A percentile compares a stretch with the other conserved stretches of the same genome.
Evolutionary conservation across 64 coral and sea anemone species (phyloP).

Genomic region (Stichodactyla helianthus): DNA sequence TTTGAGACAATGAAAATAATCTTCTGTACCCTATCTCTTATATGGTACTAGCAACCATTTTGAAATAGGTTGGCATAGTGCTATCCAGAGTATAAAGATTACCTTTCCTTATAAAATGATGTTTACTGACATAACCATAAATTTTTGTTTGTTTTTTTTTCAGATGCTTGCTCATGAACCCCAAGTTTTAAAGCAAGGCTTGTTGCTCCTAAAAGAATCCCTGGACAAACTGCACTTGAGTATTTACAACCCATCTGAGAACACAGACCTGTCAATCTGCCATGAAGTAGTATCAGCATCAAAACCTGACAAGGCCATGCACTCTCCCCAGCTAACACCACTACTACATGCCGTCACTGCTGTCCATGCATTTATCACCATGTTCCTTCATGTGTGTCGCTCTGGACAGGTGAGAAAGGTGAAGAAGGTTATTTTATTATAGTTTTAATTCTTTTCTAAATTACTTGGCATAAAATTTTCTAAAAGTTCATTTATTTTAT

Average conservation of each 20-base stretch:
- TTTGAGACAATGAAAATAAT: too few relatives aligned
- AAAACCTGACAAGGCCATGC: conserved; percentile 68
- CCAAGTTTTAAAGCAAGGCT: conserved; percentile 81
- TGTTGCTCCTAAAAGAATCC: conserved; percentile 53
- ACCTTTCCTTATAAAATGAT: too few relatives aligned
- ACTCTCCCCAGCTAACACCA: conserved; percentile 79
- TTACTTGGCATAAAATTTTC: too few relatives aligned
- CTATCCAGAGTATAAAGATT: too few relatives aligned
- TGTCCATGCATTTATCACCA: conserved; percentile 81
- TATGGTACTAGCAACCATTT: too few relatives aligned
- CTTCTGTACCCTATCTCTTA: too few relatives aligned
- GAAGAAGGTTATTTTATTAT: not conserved
- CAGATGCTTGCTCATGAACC: conserved; percentile 92
- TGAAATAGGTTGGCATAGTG: too few relatives aligned
- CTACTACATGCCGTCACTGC: conserved; percentile 81
- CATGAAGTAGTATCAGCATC: conserved; percentile 70
- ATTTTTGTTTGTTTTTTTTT: not conserved
- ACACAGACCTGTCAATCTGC: conserved; percentile 49
- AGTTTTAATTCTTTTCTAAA: too few relatives aligned
- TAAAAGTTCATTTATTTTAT: too few relatives aligned
- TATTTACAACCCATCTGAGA: conserved; percentile 32
- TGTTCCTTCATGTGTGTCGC: conserved; percentile 84
- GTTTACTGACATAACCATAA: too few relatives aligned
- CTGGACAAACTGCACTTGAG: conserved; percentile 52
- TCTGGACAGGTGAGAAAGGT: conserved; percentile 72